A percentile compares a stretch with the other conserved stretches of the same genome.
Evolutionary conservation across 2,113 vertebrate genomes (phyloP).

Genomic region (Pyrgilauda ruficollis): DNA sequence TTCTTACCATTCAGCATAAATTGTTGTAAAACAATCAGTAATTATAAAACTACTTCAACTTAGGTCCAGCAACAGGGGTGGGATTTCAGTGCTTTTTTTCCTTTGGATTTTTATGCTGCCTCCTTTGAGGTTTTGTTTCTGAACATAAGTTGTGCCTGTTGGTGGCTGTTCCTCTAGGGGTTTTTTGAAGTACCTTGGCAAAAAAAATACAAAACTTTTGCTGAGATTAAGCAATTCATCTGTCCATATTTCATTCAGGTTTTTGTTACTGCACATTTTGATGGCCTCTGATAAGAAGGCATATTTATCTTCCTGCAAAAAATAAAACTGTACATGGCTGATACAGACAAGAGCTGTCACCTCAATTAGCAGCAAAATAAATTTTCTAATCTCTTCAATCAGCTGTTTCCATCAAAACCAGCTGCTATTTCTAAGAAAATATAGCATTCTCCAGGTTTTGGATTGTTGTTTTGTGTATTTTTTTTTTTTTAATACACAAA

Average conservation of each 20-base stretch:
- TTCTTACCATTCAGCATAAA: not conserved
- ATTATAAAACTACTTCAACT: not conserved
- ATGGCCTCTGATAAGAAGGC: not conserved
- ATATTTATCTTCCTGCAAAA: not conserved
- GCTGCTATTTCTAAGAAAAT: not conserved
- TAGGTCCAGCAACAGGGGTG: not conserved
- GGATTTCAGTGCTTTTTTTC: not conserved
- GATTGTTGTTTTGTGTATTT: not conserved
- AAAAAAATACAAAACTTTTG: not conserved
- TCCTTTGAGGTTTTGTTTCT: not conserved
- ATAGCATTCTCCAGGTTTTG: not conserved
- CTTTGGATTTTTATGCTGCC: not conserved
- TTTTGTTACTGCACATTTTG: not conserved
- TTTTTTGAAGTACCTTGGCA: not conserved
- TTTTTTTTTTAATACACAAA: conserved; percentile 22
- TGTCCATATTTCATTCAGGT: not conserved
- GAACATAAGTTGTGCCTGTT: not conserved
- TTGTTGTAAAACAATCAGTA: not conserved
- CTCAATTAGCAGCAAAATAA: not conserved
- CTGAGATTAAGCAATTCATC: not conserved
- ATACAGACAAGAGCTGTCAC: not conserved
- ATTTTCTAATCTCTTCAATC: not conserved
- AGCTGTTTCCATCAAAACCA: not conserved
- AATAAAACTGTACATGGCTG: not conserved
- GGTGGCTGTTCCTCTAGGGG: not conserved